These are phyloP conservation scores for Nyctalus aviator DNA, from an alignment of 2,797 vertebrate species.

Conservation along the genomic window DNA sequence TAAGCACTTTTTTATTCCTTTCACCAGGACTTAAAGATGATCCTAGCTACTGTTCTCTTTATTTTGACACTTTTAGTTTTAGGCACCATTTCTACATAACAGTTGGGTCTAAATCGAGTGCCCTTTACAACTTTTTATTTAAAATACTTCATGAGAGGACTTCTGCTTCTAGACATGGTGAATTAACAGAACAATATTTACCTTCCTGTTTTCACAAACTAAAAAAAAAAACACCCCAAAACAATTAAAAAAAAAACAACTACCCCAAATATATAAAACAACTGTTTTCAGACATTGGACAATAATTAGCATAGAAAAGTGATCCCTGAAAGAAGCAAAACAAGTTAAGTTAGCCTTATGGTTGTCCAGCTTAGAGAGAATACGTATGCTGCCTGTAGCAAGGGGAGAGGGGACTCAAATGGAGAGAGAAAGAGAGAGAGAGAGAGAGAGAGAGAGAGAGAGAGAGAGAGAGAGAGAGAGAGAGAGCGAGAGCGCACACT, in stretches of 20 bases:
- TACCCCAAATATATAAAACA: neutral
- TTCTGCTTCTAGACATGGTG: neutral
- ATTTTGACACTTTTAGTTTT: neutral
- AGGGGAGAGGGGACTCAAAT: neutral
- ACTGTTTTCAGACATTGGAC: neutral
- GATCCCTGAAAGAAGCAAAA: neutral
- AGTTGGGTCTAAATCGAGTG: neutral
- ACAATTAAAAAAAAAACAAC: neutral
- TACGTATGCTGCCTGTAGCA: neutral
- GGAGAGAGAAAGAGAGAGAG: neutral
- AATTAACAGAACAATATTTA: neutral
- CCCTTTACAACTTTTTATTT: slow-evolving; percentile 16
- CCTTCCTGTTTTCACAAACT: neutral
- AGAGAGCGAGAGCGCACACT: neutral
- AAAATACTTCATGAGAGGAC: neutral
- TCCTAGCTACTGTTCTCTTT: neutral
- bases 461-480: neutral
- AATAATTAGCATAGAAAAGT: neutral
- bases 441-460: neutral
- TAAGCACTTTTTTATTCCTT: neutral
- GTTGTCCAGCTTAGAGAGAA: neutral
- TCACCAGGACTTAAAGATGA: neutral
- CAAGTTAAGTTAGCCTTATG: neutral
- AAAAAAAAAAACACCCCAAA: neutral
- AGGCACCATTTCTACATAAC: neutral